phyloP scores from a whole-genome alignment of 2,113 vertebrate genomes.

The Dascyllus trimaculatus region DNA sequence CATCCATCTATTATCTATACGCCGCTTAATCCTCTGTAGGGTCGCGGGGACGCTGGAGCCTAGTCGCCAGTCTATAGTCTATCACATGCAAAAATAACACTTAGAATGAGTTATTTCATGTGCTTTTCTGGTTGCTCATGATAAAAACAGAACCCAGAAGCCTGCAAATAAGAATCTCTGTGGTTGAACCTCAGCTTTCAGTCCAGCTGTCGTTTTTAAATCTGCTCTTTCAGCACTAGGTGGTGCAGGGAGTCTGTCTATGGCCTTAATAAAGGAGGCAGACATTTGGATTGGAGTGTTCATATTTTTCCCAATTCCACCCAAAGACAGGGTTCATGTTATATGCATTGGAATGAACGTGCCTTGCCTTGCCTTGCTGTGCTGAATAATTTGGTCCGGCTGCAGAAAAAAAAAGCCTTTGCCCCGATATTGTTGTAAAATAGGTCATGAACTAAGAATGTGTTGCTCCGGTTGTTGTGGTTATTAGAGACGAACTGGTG shows the following conservation, averaged over 20 bases:
- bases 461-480: constrained; percentile 20
- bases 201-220: not conserved
- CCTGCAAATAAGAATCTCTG: not conserved
- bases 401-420: constrained; percentile 28
- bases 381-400: not conserved
- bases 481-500: constrained; percentile 18
- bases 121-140: not conserved
- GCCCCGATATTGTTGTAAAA: constrained; percentile 35
- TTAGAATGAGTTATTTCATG: not conserved
- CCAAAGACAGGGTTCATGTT: not conserved
- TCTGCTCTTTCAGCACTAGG: constrained; percentile 49
- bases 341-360: not conserved
- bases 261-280: not conserved
- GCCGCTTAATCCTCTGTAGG: no score
- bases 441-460: constrained; percentile 33
- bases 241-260: constrained; percentile 39
- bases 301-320: not conserved
- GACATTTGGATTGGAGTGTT: not conserved
- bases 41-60: no score
- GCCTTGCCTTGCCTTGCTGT: not conserved
- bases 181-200: not conserved
- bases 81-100: not conserved
- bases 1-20: no score
- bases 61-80: no score
- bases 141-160: not conserved